Evolutionary conservation across 2,797 vertebrate species (phyloP).

Genomic region (Mareca strepera): DNA sequence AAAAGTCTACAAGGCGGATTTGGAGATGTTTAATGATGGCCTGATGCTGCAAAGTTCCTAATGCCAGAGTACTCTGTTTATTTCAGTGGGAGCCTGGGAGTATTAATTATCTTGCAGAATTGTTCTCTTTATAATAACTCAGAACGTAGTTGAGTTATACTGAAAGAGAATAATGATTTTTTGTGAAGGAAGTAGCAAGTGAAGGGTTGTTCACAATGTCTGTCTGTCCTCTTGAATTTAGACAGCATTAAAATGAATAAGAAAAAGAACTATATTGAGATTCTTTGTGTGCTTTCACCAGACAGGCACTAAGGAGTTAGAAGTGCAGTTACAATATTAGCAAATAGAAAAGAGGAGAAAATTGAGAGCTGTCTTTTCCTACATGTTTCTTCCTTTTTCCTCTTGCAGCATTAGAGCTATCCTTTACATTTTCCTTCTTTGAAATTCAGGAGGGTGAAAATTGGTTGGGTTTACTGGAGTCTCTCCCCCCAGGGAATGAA

Average conservation of each 20-base stretch:
- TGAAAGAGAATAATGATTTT: not conserved
- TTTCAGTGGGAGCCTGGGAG: not conserved
- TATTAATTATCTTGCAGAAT: not conserved
- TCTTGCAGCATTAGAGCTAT: not conserved
- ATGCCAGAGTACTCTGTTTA: not conserved
- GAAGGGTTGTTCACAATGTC: not conserved
- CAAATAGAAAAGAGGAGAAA: not conserved
- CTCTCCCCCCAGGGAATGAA: not conserved
- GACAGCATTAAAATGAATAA: not conserved
- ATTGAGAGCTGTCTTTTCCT: constrained; percentile 13
- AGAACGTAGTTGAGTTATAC: not conserved
- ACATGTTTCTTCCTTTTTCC: not conserved
- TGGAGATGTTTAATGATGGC: not conserved
- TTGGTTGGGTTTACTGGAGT: not conserved
- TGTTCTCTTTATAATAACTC: not conserved
- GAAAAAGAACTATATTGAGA: not conserved
- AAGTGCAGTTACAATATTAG: not conserved
- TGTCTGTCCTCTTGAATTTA: constrained; percentile 10
- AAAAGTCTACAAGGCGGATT: not conserved
- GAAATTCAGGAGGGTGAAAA: not conserved
- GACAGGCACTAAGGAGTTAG: not conserved
- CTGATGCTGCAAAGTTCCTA: not conserved
- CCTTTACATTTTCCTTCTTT: not conserved
- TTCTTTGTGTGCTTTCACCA: not conserved
- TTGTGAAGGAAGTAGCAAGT: not conserved